Evolutionary conservation across 1,140 invertebrate genomes (phyloP).

Genomic region (Drosophila nikananu): DNA sequence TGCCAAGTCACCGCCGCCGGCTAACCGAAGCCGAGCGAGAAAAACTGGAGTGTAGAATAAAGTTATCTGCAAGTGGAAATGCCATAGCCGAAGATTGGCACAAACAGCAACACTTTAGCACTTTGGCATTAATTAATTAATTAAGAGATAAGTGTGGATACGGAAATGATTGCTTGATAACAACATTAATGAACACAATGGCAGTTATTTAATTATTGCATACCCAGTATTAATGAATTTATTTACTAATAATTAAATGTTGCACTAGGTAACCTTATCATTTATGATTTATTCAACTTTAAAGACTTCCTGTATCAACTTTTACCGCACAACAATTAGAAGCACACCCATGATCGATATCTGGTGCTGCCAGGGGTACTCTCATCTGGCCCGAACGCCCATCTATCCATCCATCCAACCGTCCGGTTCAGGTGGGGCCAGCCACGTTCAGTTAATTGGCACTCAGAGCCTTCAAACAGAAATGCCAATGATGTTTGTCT

Average conservation of each 20-base stretch:
- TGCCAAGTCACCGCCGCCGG: conserved; percentile 24
- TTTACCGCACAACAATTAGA: conserved; percentile 7
- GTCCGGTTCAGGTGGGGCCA: conserved; percentile 31
- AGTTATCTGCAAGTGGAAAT: conserved; percentile 6
- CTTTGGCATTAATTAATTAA: conserved; percentile 17
- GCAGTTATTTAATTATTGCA: neutral
- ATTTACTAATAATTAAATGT: neutral
- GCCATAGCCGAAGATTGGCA: neutral
- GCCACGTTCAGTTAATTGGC: conserved; percentile 59
- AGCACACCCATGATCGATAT: conserved; percentile 36
- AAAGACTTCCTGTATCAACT: neutral
- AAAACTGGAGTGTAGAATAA: conserved; percentile 27
- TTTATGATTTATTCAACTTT: neutral
- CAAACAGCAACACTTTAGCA: neutral
- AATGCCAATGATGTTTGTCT: conserved; percentile 61
- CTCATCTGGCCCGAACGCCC: neutral
- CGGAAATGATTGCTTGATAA: neutral
- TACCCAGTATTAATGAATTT: neutral
- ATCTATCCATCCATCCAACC: neutral
- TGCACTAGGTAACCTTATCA: neutral
- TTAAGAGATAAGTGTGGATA: neutral
- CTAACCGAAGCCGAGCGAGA: conserved; percentile 19
- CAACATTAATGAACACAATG: neutral
- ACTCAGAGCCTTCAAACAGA: conserved; percentile 54
- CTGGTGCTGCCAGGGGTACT: neutral